Evolutionary conservation across 2,113 vertebrate species (phyloP).

Genomic region (Marmota flaviventris): DNA sequence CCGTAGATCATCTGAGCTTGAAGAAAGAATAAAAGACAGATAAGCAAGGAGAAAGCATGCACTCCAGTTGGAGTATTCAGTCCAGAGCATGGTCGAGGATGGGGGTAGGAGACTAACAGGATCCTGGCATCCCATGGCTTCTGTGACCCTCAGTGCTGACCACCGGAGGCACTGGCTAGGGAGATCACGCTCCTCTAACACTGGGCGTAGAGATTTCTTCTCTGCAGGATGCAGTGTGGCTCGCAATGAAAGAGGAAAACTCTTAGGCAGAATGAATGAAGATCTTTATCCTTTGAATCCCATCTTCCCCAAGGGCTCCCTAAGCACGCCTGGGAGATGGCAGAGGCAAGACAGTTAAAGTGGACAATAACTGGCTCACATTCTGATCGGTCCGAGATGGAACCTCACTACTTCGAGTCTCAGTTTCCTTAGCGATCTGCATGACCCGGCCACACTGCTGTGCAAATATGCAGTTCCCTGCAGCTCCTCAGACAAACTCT

Average conservation of each 20-base stretch:
- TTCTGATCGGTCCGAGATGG: background rate
- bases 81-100: background rate
- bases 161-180: background rate
- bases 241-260: background rate
- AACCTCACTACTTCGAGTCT: background rate
- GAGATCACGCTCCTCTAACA: background rate
- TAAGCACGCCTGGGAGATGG: background rate
- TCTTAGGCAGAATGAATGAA: background rate
- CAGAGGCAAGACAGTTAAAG: background rate
- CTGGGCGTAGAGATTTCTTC: background rate
- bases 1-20: background rate
- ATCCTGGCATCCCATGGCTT: background rate
- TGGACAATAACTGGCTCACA: background rate
- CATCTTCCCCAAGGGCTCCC: background rate
- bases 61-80: background rate
- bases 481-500: background rate
- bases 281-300: background rate
- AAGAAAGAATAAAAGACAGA: background rate
- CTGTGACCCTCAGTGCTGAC: background rate
- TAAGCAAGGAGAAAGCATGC: background rate
- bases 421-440: background rate
- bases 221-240: background rate
- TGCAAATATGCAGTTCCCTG: rapidly evolving
- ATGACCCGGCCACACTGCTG: background rate
- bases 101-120: background rate